Evolutionary conservation across 2,888 invertebrate species (phyloP).

Genomic region (Aplocera efformata): DNA sequence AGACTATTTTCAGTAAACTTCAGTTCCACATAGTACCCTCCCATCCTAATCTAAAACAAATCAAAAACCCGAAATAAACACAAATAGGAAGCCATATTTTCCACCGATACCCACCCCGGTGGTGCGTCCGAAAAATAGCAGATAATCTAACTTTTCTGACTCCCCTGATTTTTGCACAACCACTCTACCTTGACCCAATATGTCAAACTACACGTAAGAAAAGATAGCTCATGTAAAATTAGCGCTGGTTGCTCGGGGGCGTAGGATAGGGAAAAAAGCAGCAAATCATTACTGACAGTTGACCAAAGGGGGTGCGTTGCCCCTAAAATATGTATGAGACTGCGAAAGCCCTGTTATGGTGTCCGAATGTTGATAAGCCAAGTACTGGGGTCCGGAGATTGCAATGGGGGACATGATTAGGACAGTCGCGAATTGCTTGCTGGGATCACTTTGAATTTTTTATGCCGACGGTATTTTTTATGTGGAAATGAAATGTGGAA

Average conservation of each 20-base stretch:
- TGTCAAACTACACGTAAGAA: not conserved
- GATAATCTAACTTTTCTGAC: constrained; percentile 78
- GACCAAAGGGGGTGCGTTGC: constrained; percentile 74
- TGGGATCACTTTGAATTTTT: constrained; percentile 29
- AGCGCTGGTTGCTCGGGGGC: constrained; percentile 55
- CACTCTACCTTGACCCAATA: constrained; percentile 31
- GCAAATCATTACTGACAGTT: constrained; percentile 81
- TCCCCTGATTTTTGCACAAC: constrained; percentile 57
- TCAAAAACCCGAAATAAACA: constrained; percentile 51
- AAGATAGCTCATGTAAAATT: constrained; percentile 33
- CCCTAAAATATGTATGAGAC: constrained; percentile 80
- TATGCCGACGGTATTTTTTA: constrained; percentile 20
- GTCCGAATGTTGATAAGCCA: constrained; percentile 81
- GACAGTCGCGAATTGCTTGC: constrained; percentile 57
- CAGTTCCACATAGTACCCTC: too few species aligned
- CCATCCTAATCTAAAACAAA: constrained; percentile 5
- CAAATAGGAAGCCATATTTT: constrained; percentile 79
- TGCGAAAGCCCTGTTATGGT: constrained; percentile 76
- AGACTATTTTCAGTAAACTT: too few species aligned
- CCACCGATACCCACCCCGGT: constrained; percentile 69
- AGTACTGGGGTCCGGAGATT: constrained; percentile 60
- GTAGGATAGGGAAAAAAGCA: constrained; percentile 64
- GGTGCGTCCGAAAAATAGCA: constrained; percentile 73
- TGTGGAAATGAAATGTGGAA: constrained; percentile 5
- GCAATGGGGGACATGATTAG: constrained; percentile 61